Conservation (phyloP, 2,888 invertebrate genomes). For the Stenodera caucasica region DNA sequence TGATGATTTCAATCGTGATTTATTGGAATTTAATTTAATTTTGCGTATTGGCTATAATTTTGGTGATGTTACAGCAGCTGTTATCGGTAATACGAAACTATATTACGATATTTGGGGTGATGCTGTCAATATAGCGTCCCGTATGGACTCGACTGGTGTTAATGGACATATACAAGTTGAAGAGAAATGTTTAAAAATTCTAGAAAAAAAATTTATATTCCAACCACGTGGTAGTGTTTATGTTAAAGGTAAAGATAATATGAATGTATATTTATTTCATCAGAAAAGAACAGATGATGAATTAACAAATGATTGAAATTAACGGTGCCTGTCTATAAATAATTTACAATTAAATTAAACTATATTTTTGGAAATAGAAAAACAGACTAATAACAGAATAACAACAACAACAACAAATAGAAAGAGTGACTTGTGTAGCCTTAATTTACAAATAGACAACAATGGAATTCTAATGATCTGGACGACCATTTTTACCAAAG, state of each 20-base stretch:
- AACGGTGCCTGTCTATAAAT: background rate
- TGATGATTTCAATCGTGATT: slow-evolving; percentile 83
- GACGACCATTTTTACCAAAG: slow-evolving; percentile 1
- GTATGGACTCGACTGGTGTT: slow-evolving; percentile 97
- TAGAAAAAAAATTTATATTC: slow-evolving; percentile 79
- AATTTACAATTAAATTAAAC: background rate
- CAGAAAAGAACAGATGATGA: slow-evolving; percentile 56
- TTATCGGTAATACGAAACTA: slow-evolving; percentile 93
- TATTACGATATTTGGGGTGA: slow-evolving; percentile 99
- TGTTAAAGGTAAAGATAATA: slow-evolving; percentile 95
- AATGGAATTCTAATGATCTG: background rate
- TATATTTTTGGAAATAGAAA: too few relatives aligned
- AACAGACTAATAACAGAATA: too few relatives aligned
- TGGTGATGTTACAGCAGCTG: slow-evolving; percentile 95
- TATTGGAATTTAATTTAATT: slow-evolving; percentile 87
- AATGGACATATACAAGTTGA: slow-evolving; percentile 82
- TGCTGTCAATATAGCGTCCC: slow-evolving; percentile 94
- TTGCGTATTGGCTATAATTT: slow-evolving; percentile 87
- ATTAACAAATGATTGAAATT: slow-evolving; percentile 29
- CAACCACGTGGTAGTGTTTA: slow-evolving; percentile 92
- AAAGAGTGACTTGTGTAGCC: background rate
- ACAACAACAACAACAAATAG: background rate
- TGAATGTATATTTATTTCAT: slow-evolving; percentile 83
- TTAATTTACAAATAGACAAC: background rate
- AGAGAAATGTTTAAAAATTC: slow-evolving; percentile 70